Evolutionary conservation across 2,888 invertebrate genomes (phyloP).

Genomic region (Philopedon plagiatum): DNA sequence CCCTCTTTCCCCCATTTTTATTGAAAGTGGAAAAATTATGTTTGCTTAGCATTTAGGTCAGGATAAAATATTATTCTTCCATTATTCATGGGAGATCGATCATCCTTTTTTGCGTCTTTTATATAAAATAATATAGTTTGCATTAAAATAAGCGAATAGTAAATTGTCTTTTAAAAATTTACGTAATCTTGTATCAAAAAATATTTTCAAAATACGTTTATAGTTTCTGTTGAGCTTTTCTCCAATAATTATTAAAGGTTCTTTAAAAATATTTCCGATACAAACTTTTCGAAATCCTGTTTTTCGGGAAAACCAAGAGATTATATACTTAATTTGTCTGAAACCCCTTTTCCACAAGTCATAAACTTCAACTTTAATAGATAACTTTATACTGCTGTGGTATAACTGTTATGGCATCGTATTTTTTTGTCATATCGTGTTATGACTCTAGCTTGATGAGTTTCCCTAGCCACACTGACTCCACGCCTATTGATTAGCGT

Average conservation of each 20-base stretch:
- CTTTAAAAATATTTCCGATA: too few relatives aligned
- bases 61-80: conserved; percentile 12
- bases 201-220: too few relatives aligned
- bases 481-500: conserved; percentile 11
- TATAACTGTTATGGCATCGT: not conserved
- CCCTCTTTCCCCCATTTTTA: not conserved
- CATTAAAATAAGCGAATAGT: too few relatives aligned
- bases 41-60: conserved; percentile 5
- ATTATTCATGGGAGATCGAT: conserved; percentile 3
- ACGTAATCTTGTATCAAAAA: too few relatives aligned
- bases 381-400: not conserved
- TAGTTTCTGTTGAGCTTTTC: too few relatives aligned
- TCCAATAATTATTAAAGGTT: too few relatives aligned
- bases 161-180: too few relatives aligned
- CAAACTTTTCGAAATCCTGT: too few relatives aligned
- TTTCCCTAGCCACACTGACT: conserved; percentile 8
- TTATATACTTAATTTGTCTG: not conserved
- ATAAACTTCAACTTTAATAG: not conserved
- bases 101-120: not conserved
- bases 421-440: too few relatives aligned
- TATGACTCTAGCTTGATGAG: not conserved
- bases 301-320: too few relatives aligned
- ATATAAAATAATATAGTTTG: too few relatives aligned
- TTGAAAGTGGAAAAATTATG: not conserved
- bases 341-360: not conserved